Evolutionary conservation across 2,888 invertebrate species (phyloP), one percentile per base, ranked within the genome.

Genomic region (Allolobophora icterica): DNA sequence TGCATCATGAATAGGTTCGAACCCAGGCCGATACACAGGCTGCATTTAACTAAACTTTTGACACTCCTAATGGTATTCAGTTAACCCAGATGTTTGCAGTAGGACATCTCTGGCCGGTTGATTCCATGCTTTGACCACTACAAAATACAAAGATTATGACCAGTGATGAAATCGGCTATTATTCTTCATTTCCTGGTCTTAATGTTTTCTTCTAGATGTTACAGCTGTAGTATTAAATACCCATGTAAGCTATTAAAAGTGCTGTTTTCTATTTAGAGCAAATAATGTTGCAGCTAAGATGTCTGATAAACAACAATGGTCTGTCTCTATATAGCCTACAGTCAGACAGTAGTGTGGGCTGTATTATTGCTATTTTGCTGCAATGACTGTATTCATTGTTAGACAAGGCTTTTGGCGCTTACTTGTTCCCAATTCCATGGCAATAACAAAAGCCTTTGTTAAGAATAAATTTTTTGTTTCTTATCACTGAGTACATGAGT

Each of bases 391-490:
- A 17, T n/a, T n/a, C 71, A n/a, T 71, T 58, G 21, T 2, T 19
- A 45, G 45, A 45, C 52, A 6, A 24, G 52, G 52, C 52, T 6
- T 24, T 52, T 24, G 3, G 21, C 52, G 4, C 24, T 30, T 71
- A 8, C 17, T 71, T n/a, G 6, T 71, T 30, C 71, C 30, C 71
- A 71, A 5, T 30, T n/a, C 30, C 8, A 11, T 71, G n/a, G n/a
- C 71, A 11, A 71, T n/a, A 71, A 71, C 71, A n/a, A 71, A 71
- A 71, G 71, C 71, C 71, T 71, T 71, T 71, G 71, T 71, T 71
- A n/a, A 30, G 8, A n/a, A n/a, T 71, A n/a, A 52, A 8, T 71
- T n/a, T 71, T 24, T 58, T 24, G 58, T n/a, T n/a, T n/a, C 58
- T 24, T 5, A 30, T 58, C 24, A 58, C 58, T 30, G 58, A 30